Evolutionary conservation across 2,888 invertebrate genomes (phyloP), one percentile per base, ranked within the genome.

Genomic region (Cylloceria caligata): DNA sequence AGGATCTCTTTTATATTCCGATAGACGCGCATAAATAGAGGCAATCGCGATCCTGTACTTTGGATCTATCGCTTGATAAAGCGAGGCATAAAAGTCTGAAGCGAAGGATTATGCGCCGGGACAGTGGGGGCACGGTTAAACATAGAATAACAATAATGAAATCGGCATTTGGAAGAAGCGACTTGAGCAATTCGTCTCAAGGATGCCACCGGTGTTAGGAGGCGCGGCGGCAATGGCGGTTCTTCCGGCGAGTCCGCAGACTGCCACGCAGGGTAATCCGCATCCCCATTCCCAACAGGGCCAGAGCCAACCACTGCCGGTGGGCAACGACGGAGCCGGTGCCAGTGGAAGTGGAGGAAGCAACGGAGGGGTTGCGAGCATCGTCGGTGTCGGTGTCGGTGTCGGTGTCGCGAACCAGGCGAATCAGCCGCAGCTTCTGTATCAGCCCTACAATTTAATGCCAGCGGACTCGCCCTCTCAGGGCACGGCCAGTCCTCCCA

Each of bases 191-290:
- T n/a, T 68, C 80, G 84, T 80, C 78, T 79, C 83, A 85, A 91
- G 90, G 87, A 92, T 92, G 92, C 92, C 92, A 89, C 92, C 92
- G 88, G 92, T 92, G 88, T 87, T 92, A 92, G 92, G 92, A 89
- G 92, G 92, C 86, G 82, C 84, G 64, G 90, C 92, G 89, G 90
- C 92, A 88, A 92, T 92, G 92, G 92, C 92, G 90, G 92, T 92
- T 84, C 91, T 92, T 90, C 92, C 92, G 91, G 92, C 91, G 87
- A 92, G 91, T 88, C 92, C 92, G 91, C 92, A 92, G 88, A 92
- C 92, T 89, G 92, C 92, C 87, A 91, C 91, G 86, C 91, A 90
- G 87, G 90, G 87, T 87, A 89, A 90, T 88, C 90, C 90, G 86
- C 88, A 88, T 81, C 86, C 88, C 84, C 87, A 87, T 84, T 81